Evolutionary conservation across 1,140 invertebrate genomes (phyloP).

Genomic region (Zaprionus ornatus): DNA sequence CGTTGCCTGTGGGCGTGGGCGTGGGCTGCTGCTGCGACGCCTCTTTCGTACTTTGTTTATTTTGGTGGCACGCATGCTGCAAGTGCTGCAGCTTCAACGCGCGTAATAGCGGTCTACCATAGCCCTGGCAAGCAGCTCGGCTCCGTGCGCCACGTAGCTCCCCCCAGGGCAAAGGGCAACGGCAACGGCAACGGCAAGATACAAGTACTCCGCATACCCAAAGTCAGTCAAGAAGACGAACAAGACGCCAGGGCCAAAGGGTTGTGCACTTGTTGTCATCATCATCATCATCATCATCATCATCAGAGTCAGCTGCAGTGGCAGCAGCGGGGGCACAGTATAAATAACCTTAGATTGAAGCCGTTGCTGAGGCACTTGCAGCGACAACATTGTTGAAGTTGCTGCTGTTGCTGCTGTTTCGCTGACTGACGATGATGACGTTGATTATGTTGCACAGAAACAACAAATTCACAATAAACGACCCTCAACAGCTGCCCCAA

Average conservation of each 20-base stretch:
- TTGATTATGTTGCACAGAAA: constrained; percentile 63
- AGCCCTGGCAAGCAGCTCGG: constrained; percentile 28
- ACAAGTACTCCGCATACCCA: constrained; percentile 46
- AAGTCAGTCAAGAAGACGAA: constrained; percentile 31
- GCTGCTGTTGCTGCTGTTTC: constrained; percentile 8
- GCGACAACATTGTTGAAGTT: constrained; percentile 27
- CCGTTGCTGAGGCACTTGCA: constrained; percentile 5
- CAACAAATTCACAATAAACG: constrained; percentile 57
- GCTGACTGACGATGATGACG: constrained; percentile 52
- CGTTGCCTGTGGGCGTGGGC: background rate
- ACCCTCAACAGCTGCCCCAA: constrained; percentile 23
- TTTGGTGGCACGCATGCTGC: constrained; percentile 67
- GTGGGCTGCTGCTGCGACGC: constrained; percentile 21
- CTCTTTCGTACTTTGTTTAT: constrained; percentile 54
- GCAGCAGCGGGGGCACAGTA: constrained; percentile 41
- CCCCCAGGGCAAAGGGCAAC: constrained; percentile 22
- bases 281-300: constrained; percentile 49
- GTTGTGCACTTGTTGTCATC: constrained; percentile 77
- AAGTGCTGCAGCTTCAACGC: constrained; percentile 63
- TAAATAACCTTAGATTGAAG: constrained; percentile 53
- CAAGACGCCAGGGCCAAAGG: constrained; percentile 53
- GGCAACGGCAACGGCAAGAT: constrained; percentile 23
- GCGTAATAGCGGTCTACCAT: constrained; percentile 64
- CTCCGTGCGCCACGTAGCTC: constrained; percentile 48
- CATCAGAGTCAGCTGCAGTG: background rate